Conservation (phyloP, 2,888 invertebrate genomes). For the Phengaris arion region DNA sequence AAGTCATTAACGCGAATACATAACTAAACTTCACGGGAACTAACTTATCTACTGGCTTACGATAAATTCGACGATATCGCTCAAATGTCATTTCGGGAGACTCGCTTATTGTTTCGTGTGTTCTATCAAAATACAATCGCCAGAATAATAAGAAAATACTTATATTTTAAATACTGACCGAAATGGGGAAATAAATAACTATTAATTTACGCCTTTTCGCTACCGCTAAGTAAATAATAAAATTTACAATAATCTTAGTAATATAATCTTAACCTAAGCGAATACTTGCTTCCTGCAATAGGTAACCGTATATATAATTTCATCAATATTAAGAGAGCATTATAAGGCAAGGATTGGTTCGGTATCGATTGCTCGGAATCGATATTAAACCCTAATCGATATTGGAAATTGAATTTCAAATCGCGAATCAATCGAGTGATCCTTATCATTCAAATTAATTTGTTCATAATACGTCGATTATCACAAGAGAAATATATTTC, state of each 20-base stretch:
- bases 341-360: constrained; percentile 63
- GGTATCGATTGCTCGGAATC: constrained; percentile 27
- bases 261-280: constrained; percentile 62
- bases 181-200: constrained; percentile 75
- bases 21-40: constrained; percentile 33
- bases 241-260: constrained; percentile 67
- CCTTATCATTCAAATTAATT: constrained; percentile 7
- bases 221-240: constrained; percentile 63
- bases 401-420: not conserved
- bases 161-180: constrained; percentile 78
- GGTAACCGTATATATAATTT: constrained; percentile 77
- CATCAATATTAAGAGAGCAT: constrained; percentile 75
- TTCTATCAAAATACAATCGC: constrained; percentile 60
- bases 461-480: constrained; percentile 19
- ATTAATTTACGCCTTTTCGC: constrained; percentile 60
- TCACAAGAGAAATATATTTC: constrained; percentile 17
- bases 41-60: constrained; percentile 34
- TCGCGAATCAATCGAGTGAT: constrained; percentile 22
- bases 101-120: constrained; percentile 60
- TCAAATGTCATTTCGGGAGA: constrained; percentile 38
- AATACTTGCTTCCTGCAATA: constrained; percentile 77
- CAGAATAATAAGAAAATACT: constrained; percentile 63
- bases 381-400: constrained; percentile 20
- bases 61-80: constrained; percentile 32
- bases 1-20: constrained; percentile 24